Base-by-base conservation (phyloP, 2,113 vertebrate genomes). In the Oophaga pumilio region DNA sequence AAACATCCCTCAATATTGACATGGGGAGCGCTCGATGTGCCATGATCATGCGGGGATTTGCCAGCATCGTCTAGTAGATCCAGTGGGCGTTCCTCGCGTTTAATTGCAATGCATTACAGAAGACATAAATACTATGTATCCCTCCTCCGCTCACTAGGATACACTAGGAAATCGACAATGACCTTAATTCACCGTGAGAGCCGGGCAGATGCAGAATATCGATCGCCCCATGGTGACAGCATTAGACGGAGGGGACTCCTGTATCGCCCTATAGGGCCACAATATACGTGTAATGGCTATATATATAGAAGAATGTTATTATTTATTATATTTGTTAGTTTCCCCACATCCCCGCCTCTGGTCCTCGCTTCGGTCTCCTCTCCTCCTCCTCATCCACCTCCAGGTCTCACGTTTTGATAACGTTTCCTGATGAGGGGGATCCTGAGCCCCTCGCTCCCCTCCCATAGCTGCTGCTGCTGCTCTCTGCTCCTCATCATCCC, bases 121-220 rank as follows among this genome's bases (percentile, higher is more conserved):
- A 81, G 62, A 33, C 64, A 69, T 78, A 80, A 87, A 87, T 66
- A 81, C 62, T 71, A 33, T 59, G 64, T 77, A 81, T 81, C 62
- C 18, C 50, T 22, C 76, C 50, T 24, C 85, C 71, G 22, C 50
- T 43, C 85, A 10, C 53, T 56, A 59, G 62, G n/a, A 85, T 64
- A 80, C 85, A 81, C 64, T 73, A 50, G 66, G 77, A 87, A 81
- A 87, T 87, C 85, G 77, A 87, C 85, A 87, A 82, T 87, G 85
- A 87, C 85, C 85, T 87, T 87, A 87, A 87, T 87, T 87, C 77
- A 87, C 85, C 77, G 77, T 86, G 49, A 68, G 77, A 68, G 53
- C 28, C 53, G 57, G 18, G 59, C 71, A 76, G 57, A 80, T 57
- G 71, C 53, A 73, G 66, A 14, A 62, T 57, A 87, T 82, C 71